phyloP scores from a whole-genome alignment of 2,888 invertebrate genomes.

The Electrophaes corylata region DNA sequence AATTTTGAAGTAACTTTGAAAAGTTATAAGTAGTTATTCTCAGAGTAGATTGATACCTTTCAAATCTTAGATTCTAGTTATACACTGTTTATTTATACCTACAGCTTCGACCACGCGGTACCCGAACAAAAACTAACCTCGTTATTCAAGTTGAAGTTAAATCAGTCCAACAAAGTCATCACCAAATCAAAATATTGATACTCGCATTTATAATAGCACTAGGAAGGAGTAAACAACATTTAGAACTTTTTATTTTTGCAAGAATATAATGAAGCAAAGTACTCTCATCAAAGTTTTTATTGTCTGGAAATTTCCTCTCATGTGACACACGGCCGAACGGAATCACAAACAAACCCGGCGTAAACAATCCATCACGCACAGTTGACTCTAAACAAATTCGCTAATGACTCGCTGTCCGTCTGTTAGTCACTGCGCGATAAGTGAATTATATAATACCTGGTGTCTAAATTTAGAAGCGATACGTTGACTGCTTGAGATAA shows the following conservation, averaged over 20 bases:
- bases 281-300: not conserved
- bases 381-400: conserved; percentile 54
- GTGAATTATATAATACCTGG: conserved; percentile 15
- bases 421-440: conserved; percentile 33
- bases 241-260: not conserved
- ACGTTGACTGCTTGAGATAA: conserved; percentile 1
- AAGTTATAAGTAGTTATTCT: too few species aligned
- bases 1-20: too few species aligned
- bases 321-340: conserved; percentile 42
- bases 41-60: too few species aligned
- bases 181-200: too few species aligned
- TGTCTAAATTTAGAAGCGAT: conserved; percentile 10
- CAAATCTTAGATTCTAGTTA: too few species aligned
- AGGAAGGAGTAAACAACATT: too few species aligned
- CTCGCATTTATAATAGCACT: too few species aligned
- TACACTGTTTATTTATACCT: too few species aligned
- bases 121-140: too few species aligned
- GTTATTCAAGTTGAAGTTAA: too few species aligned
- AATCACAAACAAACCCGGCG: conserved; percentile 39
- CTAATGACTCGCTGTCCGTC: conserved; percentile 37
- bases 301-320: conserved; percentile 53
- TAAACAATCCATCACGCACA: conserved; percentile 59
- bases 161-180: too few species aligned
- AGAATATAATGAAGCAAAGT: not conserved
- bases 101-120: too few species aligned